Conservation (phyloP, 2,797 vertebrate species). For the Lepus townsendii region DNA sequence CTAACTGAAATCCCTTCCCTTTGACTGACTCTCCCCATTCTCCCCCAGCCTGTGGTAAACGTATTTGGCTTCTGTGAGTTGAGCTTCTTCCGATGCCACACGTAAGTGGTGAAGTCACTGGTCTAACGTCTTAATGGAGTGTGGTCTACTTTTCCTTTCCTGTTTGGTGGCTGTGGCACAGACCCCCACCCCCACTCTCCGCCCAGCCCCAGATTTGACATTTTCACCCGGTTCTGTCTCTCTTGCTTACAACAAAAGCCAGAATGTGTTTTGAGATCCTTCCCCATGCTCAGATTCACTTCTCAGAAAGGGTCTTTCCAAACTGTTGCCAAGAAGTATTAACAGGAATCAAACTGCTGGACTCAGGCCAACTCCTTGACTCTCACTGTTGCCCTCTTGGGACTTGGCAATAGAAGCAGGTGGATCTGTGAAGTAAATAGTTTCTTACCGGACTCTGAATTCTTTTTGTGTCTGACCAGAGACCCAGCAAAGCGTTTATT, state of each 20-base stretch:
- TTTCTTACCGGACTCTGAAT: neutral
- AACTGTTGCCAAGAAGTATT: neutral
- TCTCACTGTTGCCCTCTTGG: neutral
- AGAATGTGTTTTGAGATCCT: slow-evolving; percentile 42
- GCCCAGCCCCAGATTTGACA: neutral
- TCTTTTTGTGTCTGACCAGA: neutral
- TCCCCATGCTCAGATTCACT: neutral
- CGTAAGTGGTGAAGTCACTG: neutral
- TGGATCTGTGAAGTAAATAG: slow-evolving; percentile 8
- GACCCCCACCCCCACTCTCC: too few relatives aligned
- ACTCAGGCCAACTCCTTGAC: neutral
- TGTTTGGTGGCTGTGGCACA: neutral
- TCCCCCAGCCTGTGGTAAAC: neutral
- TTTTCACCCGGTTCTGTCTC: slow-evolving; percentile 3
- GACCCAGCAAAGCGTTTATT: neutral
- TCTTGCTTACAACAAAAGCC: slow-evolving; percentile 28
- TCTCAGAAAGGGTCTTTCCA: slow-evolving; percentile 26
- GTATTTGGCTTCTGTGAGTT: neutral
- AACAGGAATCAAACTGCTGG: neutral
- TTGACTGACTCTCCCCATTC: neutral
- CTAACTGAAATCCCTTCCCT: neutral
- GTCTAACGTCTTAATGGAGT: neutral
- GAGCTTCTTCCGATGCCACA: neutral
- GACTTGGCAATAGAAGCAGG: neutral
- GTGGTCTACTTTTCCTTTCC: neutral